These are phyloP conservation scores for Paguma larvata DNA, from an alignment of 2,797 vertebrate species.

Conservation along the genomic window DNA sequence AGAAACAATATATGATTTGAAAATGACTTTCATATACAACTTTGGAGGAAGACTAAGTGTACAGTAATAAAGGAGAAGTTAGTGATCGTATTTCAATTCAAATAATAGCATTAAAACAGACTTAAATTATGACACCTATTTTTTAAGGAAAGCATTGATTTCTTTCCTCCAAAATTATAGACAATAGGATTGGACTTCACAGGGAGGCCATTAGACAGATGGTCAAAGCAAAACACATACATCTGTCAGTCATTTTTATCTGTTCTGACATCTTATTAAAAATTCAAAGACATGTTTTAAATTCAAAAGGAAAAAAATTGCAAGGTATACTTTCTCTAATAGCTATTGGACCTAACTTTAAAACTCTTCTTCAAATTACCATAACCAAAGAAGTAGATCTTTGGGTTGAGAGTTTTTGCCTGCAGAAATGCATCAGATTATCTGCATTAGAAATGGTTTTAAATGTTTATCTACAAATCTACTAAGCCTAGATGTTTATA, in stretches of 20 bases:
- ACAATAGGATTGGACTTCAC: neutral
- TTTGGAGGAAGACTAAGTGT: neutral
- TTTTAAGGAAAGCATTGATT: neutral
- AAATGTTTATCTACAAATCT: slow-evolving; percentile 9
- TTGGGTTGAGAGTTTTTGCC: neutral
- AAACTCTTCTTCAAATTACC: neutral
- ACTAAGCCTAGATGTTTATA: neutral
- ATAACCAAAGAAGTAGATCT: neutral
- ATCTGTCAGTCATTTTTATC: neutral
- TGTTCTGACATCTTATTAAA: slow-evolving; percentile 39
- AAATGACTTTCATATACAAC: neutral
- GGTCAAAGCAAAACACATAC: neutral
- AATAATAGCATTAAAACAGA: neutral
- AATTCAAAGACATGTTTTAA: slow-evolving; percentile 25
- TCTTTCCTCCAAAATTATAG: neutral
- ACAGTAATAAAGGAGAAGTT: neutral
- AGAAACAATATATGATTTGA: neutral
- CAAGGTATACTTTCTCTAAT: neutral
- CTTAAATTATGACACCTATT: neutral
- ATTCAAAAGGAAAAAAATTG: slow-evolving; percentile 26
- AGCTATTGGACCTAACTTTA: neutral
- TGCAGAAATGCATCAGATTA: neutral
- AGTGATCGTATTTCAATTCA: neutral
- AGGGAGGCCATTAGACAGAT: neutral
- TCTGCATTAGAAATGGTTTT: neutral